A percentile compares a stretch with the other conserved stretches of the same genome.
Conservation (phyloP, 2,797 vertebrate genomes). For the Leptoclinus maculatus region DNA sequence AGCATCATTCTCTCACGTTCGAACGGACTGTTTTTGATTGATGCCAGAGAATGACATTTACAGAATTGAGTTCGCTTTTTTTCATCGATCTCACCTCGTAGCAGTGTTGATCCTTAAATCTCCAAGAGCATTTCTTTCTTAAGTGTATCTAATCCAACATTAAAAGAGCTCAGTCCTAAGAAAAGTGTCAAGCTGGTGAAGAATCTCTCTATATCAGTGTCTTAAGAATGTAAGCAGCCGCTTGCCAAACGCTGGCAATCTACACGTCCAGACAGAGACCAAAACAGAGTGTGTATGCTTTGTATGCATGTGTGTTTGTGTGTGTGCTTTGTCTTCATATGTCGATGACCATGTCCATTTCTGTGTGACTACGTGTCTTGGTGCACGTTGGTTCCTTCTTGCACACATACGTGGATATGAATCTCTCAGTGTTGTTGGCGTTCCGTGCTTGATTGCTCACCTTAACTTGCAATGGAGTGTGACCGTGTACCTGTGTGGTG, state of each 20-base stretch:
- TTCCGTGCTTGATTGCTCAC: constrained; percentile 44
- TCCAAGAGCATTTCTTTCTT: background rate
- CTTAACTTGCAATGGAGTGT: constrained; percentile 32
- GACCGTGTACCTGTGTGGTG: constrained; percentile 39
- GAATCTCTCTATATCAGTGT: constrained; percentile 25
- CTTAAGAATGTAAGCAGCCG: constrained; percentile 28
- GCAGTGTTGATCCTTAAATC: constrained; percentile 6
- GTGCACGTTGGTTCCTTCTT: constrained; percentile 23
- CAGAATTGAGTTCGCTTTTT: background rate
- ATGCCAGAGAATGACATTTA: constrained; percentile 11
- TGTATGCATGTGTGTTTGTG: background rate
- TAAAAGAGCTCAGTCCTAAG: background rate
- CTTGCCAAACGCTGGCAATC: constrained; percentile 52
- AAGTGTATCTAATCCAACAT: constrained; percentile 12
- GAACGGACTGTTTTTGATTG: background rate
- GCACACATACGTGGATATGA: background rate
- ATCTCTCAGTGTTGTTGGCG: constrained; percentile 5
- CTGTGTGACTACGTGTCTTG: constrained; percentile 3
- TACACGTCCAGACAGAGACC: constrained; percentile 38
- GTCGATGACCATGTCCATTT: background rate
- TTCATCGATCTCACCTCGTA: background rate
- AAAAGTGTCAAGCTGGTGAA: constrained; percentile 29
- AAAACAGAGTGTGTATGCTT: constrained; percentile 5
- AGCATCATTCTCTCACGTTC: constrained; percentile 8
- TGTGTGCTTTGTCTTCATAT: background rate